These are phyloP conservation scores for Atrina japonica DNA, from an alignment of 2,888 invertebrate species.

Conservation along the genomic window DNA sequence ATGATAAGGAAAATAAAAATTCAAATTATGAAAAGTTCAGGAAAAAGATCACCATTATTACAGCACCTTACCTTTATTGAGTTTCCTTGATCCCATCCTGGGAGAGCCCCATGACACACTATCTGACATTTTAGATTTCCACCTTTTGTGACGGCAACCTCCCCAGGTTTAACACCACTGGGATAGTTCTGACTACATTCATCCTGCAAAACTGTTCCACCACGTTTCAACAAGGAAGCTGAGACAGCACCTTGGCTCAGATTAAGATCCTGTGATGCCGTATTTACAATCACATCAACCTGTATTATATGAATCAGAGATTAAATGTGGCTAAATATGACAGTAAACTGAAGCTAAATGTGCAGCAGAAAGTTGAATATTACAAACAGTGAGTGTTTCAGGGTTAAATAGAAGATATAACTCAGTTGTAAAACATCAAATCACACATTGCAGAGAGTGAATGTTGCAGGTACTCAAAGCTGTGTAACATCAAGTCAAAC, in stretches of 20 bases:
- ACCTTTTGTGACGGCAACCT: conserved; percentile 46
- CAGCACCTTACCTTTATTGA: not conserved
- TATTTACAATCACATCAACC: conserved; percentile 45
- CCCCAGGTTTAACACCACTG: conserved; percentile 34
- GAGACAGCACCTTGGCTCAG: conserved; percentile 42
- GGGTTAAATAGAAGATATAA: too few species aligned
- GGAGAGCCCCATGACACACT: conserved; percentile 40
- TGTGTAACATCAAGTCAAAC: too few species aligned
- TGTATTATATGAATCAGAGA: conserved; percentile 9
- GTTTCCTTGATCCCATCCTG: conserved; percentile 9
- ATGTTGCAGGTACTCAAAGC: too few species aligned
- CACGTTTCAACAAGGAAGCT: conserved; percentile 30
- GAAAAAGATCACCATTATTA: too few species aligned
- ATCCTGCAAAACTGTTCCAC: conserved; percentile 36
- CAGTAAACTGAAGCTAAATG: too few species aligned
- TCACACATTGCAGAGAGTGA: too few species aligned
- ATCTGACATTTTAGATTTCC: conserved; percentile 37
- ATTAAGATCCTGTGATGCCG: conserved; percentile 35
- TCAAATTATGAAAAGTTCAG: too few species aligned
- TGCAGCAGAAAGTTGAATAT: not conserved
- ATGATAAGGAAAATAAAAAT: too few species aligned
- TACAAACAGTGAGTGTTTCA: too few species aligned
- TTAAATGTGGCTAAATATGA: not conserved
- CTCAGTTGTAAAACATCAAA: too few species aligned
- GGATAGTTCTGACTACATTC: conserved; percentile 42